Conservation (phyloP, 2,113 vertebrate genomes). For the Lates calcarifer region DNA sequence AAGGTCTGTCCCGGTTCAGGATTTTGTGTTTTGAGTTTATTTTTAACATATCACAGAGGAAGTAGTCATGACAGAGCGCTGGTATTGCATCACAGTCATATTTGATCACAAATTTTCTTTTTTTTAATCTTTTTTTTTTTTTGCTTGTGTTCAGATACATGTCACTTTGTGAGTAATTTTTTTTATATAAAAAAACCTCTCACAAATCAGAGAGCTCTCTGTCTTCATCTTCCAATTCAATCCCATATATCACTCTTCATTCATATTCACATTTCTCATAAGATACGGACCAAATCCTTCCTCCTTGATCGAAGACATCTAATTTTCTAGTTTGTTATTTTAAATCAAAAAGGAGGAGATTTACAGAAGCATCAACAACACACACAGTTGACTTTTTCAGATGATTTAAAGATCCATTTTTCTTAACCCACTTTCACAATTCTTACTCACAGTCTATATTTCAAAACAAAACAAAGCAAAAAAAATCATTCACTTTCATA, state of each 20-base stretch:
- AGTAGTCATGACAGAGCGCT: not conserved
- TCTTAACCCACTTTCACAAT: not conserved
- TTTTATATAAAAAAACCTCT: not conserved
- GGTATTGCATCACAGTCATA: not conserved
- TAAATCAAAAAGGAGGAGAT: not conserved
- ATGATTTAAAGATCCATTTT: not conserved
- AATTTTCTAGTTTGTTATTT: not conserved
- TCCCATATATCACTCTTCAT: not conserved
- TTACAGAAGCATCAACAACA: not conserved
- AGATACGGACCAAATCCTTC: not conserved
- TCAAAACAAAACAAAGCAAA: too few species aligned
- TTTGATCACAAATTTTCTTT: not conserved
- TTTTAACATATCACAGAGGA: conserved; percentile 1
- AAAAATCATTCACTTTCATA: too few species aligned
- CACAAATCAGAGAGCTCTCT: not conserved
- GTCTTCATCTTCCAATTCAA: not conserved
- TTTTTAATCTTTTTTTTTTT: too few species aligned
- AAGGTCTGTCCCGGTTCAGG: not conserved
- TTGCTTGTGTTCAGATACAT: not conserved
- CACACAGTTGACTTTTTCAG: not conserved
- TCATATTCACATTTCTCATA: conserved; percentile 11
- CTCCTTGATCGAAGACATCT: not conserved
- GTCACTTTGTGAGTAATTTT: not conserved
- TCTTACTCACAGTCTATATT: not conserved
- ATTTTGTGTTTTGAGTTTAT: conserved; percentile 10